Evolutionary conservation across 2,113 vertebrate species (phyloP), one percentile per base, ranked within the genome.

Genomic region (Brachyistius frenatus): DNA sequence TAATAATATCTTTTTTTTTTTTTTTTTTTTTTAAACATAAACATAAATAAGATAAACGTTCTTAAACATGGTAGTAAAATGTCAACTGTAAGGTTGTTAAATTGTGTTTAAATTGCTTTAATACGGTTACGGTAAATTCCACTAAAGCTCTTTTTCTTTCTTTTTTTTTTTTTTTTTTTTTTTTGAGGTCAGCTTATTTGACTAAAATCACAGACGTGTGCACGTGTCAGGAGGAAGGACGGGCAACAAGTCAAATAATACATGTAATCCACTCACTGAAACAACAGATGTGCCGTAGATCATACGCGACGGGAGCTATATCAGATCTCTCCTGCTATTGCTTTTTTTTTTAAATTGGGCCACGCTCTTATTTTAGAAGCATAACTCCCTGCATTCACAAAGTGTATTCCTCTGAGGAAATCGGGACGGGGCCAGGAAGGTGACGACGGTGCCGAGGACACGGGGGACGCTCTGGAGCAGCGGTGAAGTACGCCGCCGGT

Each of bases 271-370:
- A 31, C 35, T 76, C 32, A 52, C 74, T 52, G 78, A 54, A 66
- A 31, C 41, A 76, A 44, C 76, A 79, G 74, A 83, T 77, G 76
- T 4, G 46, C 58, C 15, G 61, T 44, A 65, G 74, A 81, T 76
- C 58, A 63, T 13, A 80, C 35, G n/a, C 5, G 16, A 47, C 30
- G 47, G 64, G 71, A 65, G 54, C 69, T 36, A 8, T 74, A 76
- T 85, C 77, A 35, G 61, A 74, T 68, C 76, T 58, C 69, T 76
- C 61, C 60, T 73, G 78, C 86, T 90, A 90, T 89, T 88, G 83
- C 82, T 84, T 85, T 70, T 23, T 70, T 23, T 23, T 77, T 36
- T 53, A 53, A 85, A 86, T 65, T 70, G 63, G 80, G 73, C 65
- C 84, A 64, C 32, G 77, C 66, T 80, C 78, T 23, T 80, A 80